phyloP scores from a whole-genome alignment of 1,140 invertebrate genomes.

The Oedothorax gibbosus region DNA sequence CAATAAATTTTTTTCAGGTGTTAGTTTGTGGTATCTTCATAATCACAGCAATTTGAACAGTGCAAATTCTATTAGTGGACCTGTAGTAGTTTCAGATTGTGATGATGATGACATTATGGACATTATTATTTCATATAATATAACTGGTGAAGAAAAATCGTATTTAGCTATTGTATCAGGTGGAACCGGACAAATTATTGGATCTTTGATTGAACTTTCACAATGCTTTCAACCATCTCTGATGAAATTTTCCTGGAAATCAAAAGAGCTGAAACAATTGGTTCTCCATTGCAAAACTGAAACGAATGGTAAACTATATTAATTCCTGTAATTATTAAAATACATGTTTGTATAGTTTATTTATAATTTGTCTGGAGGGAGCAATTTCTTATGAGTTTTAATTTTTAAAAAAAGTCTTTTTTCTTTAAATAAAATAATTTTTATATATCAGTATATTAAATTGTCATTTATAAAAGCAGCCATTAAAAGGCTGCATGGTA shows the following conservation, averaged over 20 bases:
- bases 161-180: conserved; percentile 51
- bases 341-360: not conserved
- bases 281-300: conserved; percentile 33
- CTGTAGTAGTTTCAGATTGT: conserved; percentile 38
- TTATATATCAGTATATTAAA: too few species aligned
- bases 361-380: not conserved
- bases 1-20: conserved; percentile 24
- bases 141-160: conserved; percentile 16
- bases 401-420: not conserved
- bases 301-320: conserved; percentile 24
- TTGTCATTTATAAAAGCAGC: too few species aligned
- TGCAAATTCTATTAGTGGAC: conserved; percentile 27
- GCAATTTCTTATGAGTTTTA: not conserved
- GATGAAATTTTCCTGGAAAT: conserved; percentile 12
- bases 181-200: conserved; percentile 51
- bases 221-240: conserved; percentile 8
- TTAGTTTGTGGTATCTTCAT: conserved; percentile 46
- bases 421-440: too few species aligned
- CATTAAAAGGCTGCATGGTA: too few species aligned
- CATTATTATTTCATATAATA: conserved; percentile 42
- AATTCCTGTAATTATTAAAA: not conserved
- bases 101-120: conserved; percentile 39
- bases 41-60: conserved; percentile 37
- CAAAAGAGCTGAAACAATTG: conserved; percentile 3
- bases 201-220: conserved; percentile 31